Evolutionary conservation across 2,113 vertebrate species (phyloP).

Genomic region (Austrofundulus limnaeus): DNA sequence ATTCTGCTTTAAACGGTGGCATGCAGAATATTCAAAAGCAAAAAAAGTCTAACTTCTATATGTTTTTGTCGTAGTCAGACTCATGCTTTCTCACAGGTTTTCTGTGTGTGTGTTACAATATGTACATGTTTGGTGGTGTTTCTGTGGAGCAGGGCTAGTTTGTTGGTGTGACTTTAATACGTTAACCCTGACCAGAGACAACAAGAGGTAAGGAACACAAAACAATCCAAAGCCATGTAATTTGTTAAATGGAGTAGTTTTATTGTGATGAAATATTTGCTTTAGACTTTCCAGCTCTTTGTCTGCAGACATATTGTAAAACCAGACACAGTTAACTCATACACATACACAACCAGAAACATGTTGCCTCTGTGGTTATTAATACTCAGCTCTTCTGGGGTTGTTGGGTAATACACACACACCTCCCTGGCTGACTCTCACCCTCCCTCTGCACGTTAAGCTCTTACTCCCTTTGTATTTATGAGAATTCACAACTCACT

Average conservation of each 20-base stretch:
- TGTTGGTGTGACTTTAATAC: no score
- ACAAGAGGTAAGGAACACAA: background rate
- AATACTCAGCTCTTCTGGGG: constrained; percentile 64
- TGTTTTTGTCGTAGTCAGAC: no score
- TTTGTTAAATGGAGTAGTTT: constrained; percentile 9
- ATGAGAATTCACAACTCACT: constrained; percentile 4
- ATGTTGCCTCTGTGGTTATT: constrained; percentile 56
- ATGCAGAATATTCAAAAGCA: no score
- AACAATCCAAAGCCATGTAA: background rate
- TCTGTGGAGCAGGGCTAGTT: no score
- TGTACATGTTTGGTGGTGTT: no score
- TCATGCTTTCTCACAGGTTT: no score
- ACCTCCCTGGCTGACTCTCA: constrained; percentile 16
- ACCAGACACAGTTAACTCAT: background rate
- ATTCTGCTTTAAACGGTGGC: no score
- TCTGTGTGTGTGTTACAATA: no score
- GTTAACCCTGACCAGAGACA: background rate
- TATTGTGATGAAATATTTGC: constrained; percentile 2
- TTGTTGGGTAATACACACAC: constrained; percentile 43
- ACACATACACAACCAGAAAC: constrained; percentile 23
- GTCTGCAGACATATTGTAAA: background rate
- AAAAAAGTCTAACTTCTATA: no score
- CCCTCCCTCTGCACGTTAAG: constrained; percentile 3
- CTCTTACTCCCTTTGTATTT: constrained; percentile 17
- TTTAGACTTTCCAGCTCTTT: constrained; percentile 6